Evolutionary conservation across 64 coral and sea anemone species (phyloP).

Genomic region (Stichodactyla helianthus): DNA sequence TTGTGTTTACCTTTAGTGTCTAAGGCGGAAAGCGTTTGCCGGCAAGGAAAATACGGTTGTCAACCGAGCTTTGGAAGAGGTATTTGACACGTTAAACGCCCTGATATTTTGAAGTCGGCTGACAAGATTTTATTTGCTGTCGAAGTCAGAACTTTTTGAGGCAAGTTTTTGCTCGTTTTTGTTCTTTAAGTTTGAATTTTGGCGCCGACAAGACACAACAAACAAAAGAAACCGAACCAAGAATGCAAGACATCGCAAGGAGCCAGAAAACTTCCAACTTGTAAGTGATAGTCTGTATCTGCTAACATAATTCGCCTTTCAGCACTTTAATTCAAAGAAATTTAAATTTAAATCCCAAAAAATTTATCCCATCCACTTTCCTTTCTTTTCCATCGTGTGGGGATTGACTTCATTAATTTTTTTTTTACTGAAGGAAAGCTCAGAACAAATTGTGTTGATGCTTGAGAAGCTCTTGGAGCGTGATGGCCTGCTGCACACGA

Average conservation of each 20-base stretch:
- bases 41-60: constrained; percentile 41
- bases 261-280: constrained; percentile 30
- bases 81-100: not conserved
- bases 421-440: constrained; percentile 41
- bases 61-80: constrained; percentile 40
- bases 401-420: not conserved
- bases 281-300: not conserved
- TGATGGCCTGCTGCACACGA: constrained; percentile 63
- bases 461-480: constrained; percentile 86
- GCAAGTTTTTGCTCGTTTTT: not conserved
- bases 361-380: no score
- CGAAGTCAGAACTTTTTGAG: not conserved
- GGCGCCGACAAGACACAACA: constrained; percentile 67
- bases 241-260: constrained; percentile 23
- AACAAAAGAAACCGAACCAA: constrained; percentile 78
- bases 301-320: no score
- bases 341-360: no score
- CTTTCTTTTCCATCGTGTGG: not conserved
- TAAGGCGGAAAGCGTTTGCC: constrained; percentile 31
- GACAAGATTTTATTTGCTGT: not conserved
- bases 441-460: constrained; percentile 88
- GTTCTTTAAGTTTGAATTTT: constrained; percentile 64
- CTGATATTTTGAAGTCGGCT: not conserved
- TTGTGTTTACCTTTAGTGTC: not conserved
- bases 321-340: no score